These are phyloP conservation scores for Nannospalax galili DNA, from an alignment of 2,113 vertebrate species.

Conservation along the genomic window DNA sequence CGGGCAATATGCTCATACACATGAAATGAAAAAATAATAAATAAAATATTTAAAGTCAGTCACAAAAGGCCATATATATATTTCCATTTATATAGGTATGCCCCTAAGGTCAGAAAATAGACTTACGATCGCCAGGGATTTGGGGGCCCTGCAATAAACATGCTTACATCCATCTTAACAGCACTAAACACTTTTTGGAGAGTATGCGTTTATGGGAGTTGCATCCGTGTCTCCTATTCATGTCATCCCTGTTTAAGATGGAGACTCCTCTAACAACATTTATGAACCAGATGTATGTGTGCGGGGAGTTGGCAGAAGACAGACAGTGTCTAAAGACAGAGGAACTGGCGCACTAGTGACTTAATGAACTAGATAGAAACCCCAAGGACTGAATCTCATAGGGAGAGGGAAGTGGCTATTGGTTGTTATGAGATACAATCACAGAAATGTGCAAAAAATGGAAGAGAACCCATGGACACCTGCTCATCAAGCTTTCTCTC, in stretches of 20 bases:
- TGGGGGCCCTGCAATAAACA: neutral
- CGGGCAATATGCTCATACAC: too few relatives aligned
- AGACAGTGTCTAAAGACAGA: neutral
- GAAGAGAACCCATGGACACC: neutral
- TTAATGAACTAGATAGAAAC: neutral
- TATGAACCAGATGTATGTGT: neutral
- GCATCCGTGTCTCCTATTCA: neutral
- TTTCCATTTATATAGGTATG: neutral
- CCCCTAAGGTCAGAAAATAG: neutral
- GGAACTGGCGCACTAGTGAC: neutral
- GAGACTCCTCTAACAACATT: slow-evolving; percentile 6
- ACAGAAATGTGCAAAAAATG: neutral
- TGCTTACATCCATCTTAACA: neutral
- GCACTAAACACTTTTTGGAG: neutral
- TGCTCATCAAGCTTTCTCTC: neutral
- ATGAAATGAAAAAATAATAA: neutral
- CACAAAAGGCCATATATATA: neutral
- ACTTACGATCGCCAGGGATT: neutral
- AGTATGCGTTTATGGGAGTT: neutral
- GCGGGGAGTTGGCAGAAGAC: neutral
- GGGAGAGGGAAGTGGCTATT: neutral
- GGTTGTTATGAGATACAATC: neutral
- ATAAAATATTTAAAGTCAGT: neutral
- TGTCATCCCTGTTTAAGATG: slow-evolving; percentile 33
- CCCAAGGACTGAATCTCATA: neutral